Base-by-base conservation (phyloP, 2,888 invertebrate species). In the Hipparchia semele region DNA sequence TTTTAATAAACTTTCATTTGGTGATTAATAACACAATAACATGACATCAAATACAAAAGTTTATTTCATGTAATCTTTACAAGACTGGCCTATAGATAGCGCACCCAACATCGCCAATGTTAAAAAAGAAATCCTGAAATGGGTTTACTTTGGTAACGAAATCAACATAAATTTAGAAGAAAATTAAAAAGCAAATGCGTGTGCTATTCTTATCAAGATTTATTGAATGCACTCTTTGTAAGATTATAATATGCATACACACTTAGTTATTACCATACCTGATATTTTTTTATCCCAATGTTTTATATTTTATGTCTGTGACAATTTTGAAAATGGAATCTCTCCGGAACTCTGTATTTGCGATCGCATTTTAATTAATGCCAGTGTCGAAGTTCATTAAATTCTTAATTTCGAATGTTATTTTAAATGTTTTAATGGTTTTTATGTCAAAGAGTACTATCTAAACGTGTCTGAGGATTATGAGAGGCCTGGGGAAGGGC, bases 81-180 rank as follows among this genome's bases (percentile, higher is more conserved):
- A 60, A 70, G 61, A 13, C 73, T 12, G 0, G 78, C 79, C 91
- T 92, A 91, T 88, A 79, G 81, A 89, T 92, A 85, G 76, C 80
- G 82, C 81, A 51, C 78, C 76, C 74, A 79, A 86, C 86, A 83
- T 85, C 82, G 86, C 87, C 86, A 89, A 90, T 88, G 88, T 87
- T 90, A 87, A 91, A 91, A 88, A 90, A 90, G 88, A 90, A 92
- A 91, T 90, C 88, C 87, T 86, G 88, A 89, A 91, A 91, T 91
- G 87, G 91, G 89, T 90, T 90, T 90, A 86, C 88, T 86, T 89
- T 88, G 86, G 91, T 89, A 91, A 90, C 87, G 87, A 88, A 91
- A 90, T 92, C 90, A 90, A 91, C 90, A 91, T 90, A 91, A 90
- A 90, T 90, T 90, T 89, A 81, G 78, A 84, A 83, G 83, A 88